Evolutionary conservation across 1,140 invertebrate genomes (phyloP), one percentile per base, ranked within the genome.

Genomic region (Pseudachorutes palmiensis): DNA sequence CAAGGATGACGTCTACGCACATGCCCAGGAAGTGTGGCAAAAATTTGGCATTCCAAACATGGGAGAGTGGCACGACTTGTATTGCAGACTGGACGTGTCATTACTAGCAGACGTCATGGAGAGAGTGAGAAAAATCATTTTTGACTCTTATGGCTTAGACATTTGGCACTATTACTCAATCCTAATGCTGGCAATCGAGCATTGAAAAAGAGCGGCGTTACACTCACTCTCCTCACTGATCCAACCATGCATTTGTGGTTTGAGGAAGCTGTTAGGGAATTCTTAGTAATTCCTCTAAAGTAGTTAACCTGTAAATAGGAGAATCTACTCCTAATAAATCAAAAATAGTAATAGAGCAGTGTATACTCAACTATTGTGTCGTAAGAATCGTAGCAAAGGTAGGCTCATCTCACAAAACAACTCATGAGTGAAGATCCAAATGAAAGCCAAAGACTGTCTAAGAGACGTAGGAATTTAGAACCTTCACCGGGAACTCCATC

Each of bases 211-310:
- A 33, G 29, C 24, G 30, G 31, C 2, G 51, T 59, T 2, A 3
- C 2, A 28, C 31, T 84, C 63, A 79, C 83, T 70, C 64, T 82
- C 16, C 55, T 83, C 9, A 79, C 73, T 28, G 79, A 82, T 68
- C 73, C 77, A 66, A 76, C 80, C 51, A 80, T 76, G 73, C 49
- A 77, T 32, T 65, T 77, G 24, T 81, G 81, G 67, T 70, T 81
- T 57, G 75, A 79, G 64, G 66, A 55, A 24, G 72, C 67, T 5
- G 71, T 76, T 31, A 24, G 75, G 28, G 76, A n/a, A n/a, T n/a
- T n/a, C n/a, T n/a, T n/a, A n/a, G n/a, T n/a, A n/a, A n/a, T n/a
- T n/a, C n/a, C n/a, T n/a, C n/a, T n/a, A n/a, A n/a, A n/a, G n/a
- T n/a, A n/a, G n/a, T n/a, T n/a, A n/a, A n/a, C n/a, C n/a, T n/a